Conservation (phyloP, 2,888 invertebrate genomes). For the Agrilus mali region DNA sequence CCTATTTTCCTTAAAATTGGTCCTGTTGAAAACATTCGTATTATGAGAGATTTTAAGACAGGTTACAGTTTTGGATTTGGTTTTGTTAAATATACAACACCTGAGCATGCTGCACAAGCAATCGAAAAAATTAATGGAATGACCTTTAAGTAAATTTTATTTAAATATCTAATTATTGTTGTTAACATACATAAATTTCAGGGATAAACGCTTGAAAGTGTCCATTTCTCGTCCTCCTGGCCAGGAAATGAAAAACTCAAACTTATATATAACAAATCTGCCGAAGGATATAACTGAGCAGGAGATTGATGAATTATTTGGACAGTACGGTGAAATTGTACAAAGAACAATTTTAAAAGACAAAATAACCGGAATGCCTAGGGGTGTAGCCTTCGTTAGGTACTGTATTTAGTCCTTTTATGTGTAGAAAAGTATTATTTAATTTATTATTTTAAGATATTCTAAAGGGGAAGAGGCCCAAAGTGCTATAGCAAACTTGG, state of each 20-base stretch:
- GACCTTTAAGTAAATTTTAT: constrained; percentile 23
- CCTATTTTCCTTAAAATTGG: constrained; percentile 82
- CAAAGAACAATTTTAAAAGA: constrained; percentile 86
- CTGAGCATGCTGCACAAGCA: constrained; percentile 76
- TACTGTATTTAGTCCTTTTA: constrained; percentile 27
- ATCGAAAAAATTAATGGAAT: constrained; percentile 75
- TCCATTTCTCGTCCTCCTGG: constrained; percentile 86
- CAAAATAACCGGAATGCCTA: constrained; percentile 73
- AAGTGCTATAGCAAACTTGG: constrained; percentile 74
- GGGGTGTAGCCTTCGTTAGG: constrained; percentile 90
- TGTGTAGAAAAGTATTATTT: background rate
- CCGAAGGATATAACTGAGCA: constrained; percentile 76
- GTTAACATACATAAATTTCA: constrained; percentile 25
- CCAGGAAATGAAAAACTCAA: constrained; percentile 86
- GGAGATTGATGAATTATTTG: constrained; percentile 74
- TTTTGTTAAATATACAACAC: constrained; percentile 80
- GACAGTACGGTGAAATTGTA: constrained; percentile 80
- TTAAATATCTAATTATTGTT: background rate
- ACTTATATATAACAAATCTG: constrained; percentile 85
- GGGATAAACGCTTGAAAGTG: constrained; percentile 88
- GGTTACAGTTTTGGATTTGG: constrained; percentile 95
- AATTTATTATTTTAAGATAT: constrained; percentile 44
- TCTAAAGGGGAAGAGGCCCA: constrained; percentile 83
- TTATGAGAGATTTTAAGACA: constrained; percentile 81
- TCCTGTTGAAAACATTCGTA: constrained; percentile 78